Conservation (phyloP, 1,140 invertebrate species). For the Octopus sinensis region DNA sequence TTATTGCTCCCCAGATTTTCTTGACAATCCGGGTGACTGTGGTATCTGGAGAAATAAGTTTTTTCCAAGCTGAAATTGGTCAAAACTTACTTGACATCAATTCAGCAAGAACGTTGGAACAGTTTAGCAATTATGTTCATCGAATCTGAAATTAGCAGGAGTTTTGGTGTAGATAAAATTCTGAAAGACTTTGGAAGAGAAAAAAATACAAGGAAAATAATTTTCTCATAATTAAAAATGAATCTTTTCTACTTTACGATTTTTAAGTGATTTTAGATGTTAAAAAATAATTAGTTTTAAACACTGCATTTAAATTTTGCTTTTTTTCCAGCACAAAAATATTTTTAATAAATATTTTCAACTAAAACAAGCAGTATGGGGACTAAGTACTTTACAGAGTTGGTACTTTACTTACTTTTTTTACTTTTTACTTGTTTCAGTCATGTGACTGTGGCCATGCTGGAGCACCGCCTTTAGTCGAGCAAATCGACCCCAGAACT, state of each 20-base stretch:
- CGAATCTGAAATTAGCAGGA: constrained; percentile 11
- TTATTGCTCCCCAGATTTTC: constrained; percentile 2
- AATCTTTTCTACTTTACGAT: neutral
- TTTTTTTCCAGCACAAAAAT: neutral
- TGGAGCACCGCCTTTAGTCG: too few species aligned
- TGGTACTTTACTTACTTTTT: too few species aligned
- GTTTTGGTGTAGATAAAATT: neutral
- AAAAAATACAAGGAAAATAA: neutral
- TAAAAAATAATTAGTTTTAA: neutral
- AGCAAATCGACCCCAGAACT: too few species aligned
- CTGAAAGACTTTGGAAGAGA: neutral
- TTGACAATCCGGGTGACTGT: neutral
- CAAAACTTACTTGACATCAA: constrained; percentile 13
- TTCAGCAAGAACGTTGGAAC: constrained; percentile 6
- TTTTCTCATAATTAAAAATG: neutral
- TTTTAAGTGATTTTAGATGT: neutral
- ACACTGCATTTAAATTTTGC: neutral
- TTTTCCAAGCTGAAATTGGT: neutral
- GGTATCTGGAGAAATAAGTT: neutral
- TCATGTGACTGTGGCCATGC: too few species aligned
- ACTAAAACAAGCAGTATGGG: neutral
- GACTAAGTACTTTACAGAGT: neutral
- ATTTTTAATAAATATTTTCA: neutral
- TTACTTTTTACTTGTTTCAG: too few species aligned
- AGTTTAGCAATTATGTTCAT: constrained; percentile 4